Conservation (phyloP, 2,113 vertebrate genomes). For the Cochlearius cochlearius region DNA sequence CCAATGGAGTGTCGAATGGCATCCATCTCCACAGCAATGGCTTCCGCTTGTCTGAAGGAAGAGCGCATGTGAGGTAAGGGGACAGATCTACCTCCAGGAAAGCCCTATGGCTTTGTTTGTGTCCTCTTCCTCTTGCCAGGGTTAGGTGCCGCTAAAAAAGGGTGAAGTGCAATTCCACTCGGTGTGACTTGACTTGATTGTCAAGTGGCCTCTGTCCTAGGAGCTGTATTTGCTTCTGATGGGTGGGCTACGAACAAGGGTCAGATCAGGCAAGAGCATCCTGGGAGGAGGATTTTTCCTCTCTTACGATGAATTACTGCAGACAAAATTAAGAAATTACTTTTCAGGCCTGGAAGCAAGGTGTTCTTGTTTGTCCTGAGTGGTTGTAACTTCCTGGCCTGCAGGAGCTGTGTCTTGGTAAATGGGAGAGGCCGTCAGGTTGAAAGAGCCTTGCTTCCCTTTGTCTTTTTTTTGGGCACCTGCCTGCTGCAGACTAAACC, state of each 20-base stretch:
- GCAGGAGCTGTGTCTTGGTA: not conserved
- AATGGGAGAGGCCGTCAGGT: not conserved
- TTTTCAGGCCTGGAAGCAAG: not conserved
- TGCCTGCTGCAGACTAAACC: not conserved
- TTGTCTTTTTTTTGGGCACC: not conserved
- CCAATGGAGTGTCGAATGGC: conserved; percentile 89
- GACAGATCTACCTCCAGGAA: not conserved
- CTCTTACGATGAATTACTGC: not conserved
- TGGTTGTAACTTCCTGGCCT: not conserved
- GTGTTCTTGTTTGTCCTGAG: not conserved
- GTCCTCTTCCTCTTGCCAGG: not conserved
- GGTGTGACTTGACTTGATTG: not conserved
- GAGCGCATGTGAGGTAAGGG: conserved; percentile 76
- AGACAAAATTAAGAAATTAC: not conserved
- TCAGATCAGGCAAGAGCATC: not conserved
- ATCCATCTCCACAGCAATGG: conserved; percentile 88
- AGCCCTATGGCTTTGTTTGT: fast-evolving
- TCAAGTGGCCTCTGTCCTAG: not conserved
- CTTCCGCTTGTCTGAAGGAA: conserved; percentile 79
- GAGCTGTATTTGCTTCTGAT: not conserved
- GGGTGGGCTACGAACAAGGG: not conserved
- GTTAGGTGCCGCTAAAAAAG: not conserved
- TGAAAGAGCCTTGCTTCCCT: not conserved
- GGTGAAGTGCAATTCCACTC: not conserved
- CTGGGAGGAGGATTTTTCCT: not conserved